Evolutionary conservation across 1,140 invertebrate species (phyloP), one percentile per base, ranked within the genome.

Genomic region (Bombus huntii): DNA sequence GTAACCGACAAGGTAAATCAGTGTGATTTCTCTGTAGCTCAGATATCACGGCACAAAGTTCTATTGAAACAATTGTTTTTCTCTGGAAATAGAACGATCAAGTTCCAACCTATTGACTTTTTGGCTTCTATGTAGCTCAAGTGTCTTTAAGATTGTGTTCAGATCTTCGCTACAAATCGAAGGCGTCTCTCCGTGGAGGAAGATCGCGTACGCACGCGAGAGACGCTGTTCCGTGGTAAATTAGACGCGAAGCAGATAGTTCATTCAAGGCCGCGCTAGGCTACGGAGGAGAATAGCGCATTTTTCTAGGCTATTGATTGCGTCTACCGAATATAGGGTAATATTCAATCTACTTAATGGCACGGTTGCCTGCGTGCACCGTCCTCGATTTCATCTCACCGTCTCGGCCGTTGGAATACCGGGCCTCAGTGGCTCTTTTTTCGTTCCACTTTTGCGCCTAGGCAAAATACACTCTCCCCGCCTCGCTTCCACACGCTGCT

Each of bases 331-430:
- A 93, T 92, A 93, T 93, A 93, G 92, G 91, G 89, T 93, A 93
- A 93, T 93, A 93, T 93, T 93, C 92, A 93, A 93, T 93, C 92
- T 92, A 87, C 84, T 92, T 93, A 92, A 93, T 93, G 90, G 89
- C 89, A 82, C 78, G 87, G 66, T 86, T 86, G 87, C 84, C 86
- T 78, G 83, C 84, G 75, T 75, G 66, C 78, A 84, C 75, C 89
- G 91, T 92, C 91, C 91, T 92, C 91, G 88, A 92, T 92, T 91
- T 92, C 90, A 87, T 91, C 91, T 88, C 84, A 66, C 75, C 88
- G 84, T 47, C 83, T 68, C 74, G 47, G 75, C 75, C 82, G 74
- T 18, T 82, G 74, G 70, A 82, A 87, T 81, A 89, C 71, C 80
- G 76, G 87, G 66, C 83, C 83, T 72, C 62, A 25, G 2, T 42